These are phyloP conservation scores for Tauraco erythrolophus DNA, from an alignment of 2,113 vertebrate species.

Conservation along the genomic window DNA sequence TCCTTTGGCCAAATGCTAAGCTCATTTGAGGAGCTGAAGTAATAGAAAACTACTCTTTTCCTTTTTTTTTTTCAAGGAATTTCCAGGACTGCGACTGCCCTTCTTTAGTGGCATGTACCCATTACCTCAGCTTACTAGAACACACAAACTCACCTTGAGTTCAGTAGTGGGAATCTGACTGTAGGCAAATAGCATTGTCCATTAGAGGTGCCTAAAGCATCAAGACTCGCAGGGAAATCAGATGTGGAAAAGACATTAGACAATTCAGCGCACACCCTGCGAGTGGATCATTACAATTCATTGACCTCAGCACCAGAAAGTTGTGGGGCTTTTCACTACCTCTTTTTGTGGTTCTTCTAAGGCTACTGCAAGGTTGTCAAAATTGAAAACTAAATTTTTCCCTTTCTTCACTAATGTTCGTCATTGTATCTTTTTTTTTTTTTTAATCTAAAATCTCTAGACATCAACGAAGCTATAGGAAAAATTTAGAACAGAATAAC, in stretches of 20 bases:
- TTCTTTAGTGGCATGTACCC: background rate
- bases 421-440: background rate
- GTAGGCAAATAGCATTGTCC: background rate
- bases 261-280: background rate
- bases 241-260: background rate
- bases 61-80: background rate
- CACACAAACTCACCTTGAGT: background rate
- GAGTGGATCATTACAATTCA: background rate
- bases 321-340: background rate
- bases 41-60: background rate
- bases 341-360: background rate
- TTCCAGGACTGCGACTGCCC: background rate
- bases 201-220: background rate
- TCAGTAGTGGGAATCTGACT: background rate
- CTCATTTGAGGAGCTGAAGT: background rate
- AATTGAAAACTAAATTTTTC: background rate
- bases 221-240: background rate
- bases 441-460: background rate
- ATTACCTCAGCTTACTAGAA: background rate
- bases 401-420: background rate
- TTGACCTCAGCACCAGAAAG: background rate
- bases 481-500: background rate
- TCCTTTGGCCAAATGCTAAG: background rate
- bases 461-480: background rate
- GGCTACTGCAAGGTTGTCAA: background rate